Conservation (phyloP, 2,797 vertebrate genomes). For the Chelidonichthys spinosus region DNA sequence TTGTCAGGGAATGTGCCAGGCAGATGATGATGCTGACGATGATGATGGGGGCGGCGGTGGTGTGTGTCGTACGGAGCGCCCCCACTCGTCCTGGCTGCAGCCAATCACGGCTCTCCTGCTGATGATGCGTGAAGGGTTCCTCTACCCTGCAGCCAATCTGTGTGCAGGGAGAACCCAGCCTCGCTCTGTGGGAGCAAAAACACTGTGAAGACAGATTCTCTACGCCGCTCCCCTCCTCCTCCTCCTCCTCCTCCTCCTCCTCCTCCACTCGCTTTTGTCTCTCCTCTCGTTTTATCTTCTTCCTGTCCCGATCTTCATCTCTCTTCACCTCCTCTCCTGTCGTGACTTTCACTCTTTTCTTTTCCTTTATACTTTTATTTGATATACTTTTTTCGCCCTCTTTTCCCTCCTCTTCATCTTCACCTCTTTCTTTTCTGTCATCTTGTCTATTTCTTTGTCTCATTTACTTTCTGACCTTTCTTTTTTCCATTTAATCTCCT, state of each 20-base stretch:
- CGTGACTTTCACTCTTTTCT: no score
- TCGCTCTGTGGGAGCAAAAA: background rate
- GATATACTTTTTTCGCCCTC: no score
- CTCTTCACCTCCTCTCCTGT: no score
- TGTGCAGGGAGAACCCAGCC: constrained; percentile 13
- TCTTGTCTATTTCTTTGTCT: no score
- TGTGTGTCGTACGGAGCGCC: background rate
- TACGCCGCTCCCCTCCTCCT: background rate
- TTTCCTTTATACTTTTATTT: no score
- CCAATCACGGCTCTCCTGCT: constrained; percentile 32
- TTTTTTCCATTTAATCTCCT: no score
- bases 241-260: background rate
- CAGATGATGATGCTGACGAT: background rate
- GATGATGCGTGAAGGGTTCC: constrained; percentile 24
- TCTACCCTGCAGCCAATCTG: constrained; percentile 7
- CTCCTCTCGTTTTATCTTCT: background rate
- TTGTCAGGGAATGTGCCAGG: background rate
- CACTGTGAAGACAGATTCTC: constrained; percentile 3
- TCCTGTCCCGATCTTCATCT: background rate
- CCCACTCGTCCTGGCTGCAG: background rate
- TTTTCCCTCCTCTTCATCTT: no score
- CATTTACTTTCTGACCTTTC: no score
- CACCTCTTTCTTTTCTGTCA: no score
- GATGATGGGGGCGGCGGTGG: background rate
- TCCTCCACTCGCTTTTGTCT: rapidly evolving